phyloP scores from a whole-genome alignment of 2,113 vertebrate genomes.

The Lonchura striata region DNA sequence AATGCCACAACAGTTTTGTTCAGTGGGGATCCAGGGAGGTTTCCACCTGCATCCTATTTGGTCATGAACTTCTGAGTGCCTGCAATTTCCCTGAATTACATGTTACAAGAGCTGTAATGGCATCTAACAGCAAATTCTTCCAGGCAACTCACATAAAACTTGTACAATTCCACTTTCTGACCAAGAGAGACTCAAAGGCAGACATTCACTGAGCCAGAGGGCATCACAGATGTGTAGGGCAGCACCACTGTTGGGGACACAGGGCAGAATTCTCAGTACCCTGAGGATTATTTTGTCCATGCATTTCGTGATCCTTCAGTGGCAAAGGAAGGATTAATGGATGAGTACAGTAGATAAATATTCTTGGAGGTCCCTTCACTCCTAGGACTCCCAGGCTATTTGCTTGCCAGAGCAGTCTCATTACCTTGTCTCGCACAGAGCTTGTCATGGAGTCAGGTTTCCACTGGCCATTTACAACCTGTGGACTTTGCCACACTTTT shows the following conservation, averaged over 20 bases:
- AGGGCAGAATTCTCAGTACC: neutral
- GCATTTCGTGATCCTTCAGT: neutral
- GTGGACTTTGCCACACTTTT: neutral
- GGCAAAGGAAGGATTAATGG: neutral
- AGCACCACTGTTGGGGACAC: neutral
- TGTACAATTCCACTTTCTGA: neutral
- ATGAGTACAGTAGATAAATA: neutral
- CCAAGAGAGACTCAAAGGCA: neutral
- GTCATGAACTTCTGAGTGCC: neutral
- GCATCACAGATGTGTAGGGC: neutral
- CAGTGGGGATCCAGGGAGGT: neutral
- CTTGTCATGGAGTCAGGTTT: neutral
- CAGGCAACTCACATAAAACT: neutral
- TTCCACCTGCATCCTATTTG: neutral
- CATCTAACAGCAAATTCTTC: neutral
- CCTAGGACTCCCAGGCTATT: neutral
- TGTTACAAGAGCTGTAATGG: neutral
- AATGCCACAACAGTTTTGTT: neutral
- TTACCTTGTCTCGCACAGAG: neutral
- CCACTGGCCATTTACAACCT: neutral
- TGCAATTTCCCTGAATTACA: neutral
- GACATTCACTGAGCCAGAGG: neutral
- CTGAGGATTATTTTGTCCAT: neutral
- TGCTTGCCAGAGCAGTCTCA: neutral
- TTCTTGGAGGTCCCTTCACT: neutral